phyloP scores from a whole-genome alignment of 2,888 invertebrate species.

The Melipona beecheii region DNA sequence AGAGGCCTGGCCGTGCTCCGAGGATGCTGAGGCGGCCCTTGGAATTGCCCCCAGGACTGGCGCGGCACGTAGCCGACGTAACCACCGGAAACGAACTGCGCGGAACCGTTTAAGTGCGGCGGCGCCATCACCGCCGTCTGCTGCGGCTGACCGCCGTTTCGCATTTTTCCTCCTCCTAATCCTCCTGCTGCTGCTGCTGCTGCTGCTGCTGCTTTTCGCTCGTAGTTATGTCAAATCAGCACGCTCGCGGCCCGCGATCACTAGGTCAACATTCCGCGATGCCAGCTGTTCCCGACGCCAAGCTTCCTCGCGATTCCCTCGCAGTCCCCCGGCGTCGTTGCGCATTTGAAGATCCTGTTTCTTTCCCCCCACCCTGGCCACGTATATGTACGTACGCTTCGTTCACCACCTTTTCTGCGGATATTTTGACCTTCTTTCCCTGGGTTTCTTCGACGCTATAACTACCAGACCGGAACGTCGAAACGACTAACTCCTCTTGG shows the following conservation, averaged over 20 bases:
- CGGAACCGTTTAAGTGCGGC: conserved; percentile 84
- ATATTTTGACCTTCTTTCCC: not conserved
- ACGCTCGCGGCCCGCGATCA: conserved; percentile 27
- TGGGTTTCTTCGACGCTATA: not conserved
- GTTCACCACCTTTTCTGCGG: conserved; percentile 4
- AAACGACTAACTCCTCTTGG: no score
- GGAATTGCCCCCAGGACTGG: conserved; percentile 85
- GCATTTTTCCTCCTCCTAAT: conserved; percentile 70
- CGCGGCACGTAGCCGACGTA: conserved; percentile 85
- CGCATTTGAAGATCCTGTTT: conserved; percentile 29
- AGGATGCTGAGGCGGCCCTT: conserved; percentile 65
- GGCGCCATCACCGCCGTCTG: conserved; percentile 82
- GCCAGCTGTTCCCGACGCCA: conserved; percentile 8
- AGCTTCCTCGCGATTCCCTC: conserved; percentile 1
- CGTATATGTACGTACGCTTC: not conserved
- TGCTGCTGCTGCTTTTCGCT: conserved; percentile 5
- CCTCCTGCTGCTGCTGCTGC: no score
- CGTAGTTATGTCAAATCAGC: conserved; percentile 36
- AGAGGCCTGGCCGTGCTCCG: conserved; percentile 74
- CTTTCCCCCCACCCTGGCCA: no score
- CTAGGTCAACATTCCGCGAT: conserved; percentile 48
- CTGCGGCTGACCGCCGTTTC: conserved; percentile 82
- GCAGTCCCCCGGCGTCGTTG: not conserved
- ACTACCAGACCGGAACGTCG: not conserved
- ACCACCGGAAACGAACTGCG: conserved; percentile 85